Base-by-base conservation (phyloP, 2,797 vertebrate species). In the Florisuga fusca region DNA sequence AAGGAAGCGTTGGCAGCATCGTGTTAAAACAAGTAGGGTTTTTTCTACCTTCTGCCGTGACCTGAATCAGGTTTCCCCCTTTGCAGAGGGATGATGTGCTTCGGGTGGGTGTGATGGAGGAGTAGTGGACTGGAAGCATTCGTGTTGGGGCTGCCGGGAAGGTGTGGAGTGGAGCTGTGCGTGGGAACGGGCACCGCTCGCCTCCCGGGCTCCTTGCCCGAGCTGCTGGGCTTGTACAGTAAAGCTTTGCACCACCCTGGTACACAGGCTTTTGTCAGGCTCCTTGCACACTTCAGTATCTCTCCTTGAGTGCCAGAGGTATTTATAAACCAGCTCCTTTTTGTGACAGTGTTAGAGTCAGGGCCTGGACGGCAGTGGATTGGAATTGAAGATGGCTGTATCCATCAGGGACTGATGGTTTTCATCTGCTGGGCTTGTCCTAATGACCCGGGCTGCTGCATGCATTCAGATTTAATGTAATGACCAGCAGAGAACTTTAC, bases 121-220 rank as follows among this genome's bases (percentile, higher is more conserved):
- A 98, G 98, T 95, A 97, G 97, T 68, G 97, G 97, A 97, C 94
- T 89, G 87, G 97, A 98, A 98, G 98, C 97, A 97, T 98, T 98
- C 97, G 97, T 92, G 89, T 95, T 86, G 29, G 69, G 93, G 98
- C 91, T 87, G 64, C 59, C 46, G 97, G 97, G 90, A 99, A 98
- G 81, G 96, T 74, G 71, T 9, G 98, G 97, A 97, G 74, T 16
- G 76, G 79, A 80, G 69, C 61, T 0, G 25, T 23, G 64, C 3
- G 12, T 80, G 86, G 80, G 76, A 71, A 31, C 3, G 27, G 84
- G 4, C 2, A 9, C 15, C 16, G 21, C 59, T 72, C 1, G 8
- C 33, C 57, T 67, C 20, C 31, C 33, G 3, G 41, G 46, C 63
- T 36, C 43, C n/a, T 57, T 16, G 71, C 46, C 15, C 12, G 23